These are phyloP conservation scores for Cephalopterus ornatus DNA, from an alignment of 2,113 vertebrate species.

Conservation along the genomic window DNA sequence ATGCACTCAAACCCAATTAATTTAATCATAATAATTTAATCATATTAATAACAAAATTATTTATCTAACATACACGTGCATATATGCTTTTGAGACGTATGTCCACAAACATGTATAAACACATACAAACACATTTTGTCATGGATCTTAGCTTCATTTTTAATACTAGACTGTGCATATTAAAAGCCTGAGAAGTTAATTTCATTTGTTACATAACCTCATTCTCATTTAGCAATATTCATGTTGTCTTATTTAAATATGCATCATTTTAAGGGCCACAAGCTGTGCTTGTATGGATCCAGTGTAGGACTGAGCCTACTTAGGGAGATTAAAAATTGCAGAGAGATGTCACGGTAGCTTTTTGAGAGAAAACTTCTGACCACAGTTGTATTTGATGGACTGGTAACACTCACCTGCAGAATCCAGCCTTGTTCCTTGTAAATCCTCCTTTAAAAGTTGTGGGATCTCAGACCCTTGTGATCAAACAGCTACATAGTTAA, in stretches of 20 bases:
- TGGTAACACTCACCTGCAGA: neutral
- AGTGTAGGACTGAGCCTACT: neutral
- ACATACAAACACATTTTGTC: neutral
- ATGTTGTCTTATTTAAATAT: neutral
- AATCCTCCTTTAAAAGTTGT: neutral
- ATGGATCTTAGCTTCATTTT: neutral
- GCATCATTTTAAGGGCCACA: neutral
- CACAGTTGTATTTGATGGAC: rapidly evolving
- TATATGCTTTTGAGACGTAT: neutral
- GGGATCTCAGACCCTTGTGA: neutral
- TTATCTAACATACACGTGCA: neutral
- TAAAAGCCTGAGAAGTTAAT: neutral
- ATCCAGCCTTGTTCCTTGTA: neutral
- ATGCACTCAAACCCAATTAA: neutral
- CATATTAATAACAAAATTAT: neutral
- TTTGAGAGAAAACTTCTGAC: neutral
- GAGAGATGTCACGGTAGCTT: neutral
- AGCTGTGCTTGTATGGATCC: neutral
- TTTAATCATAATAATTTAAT: neutral
- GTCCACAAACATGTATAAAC: neutral
- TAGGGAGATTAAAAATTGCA: neutral
- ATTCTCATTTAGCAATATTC: neutral
- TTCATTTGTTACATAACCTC: neutral
- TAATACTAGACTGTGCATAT: neutral
- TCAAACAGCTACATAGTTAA: neutral